phyloP scores from a whole-genome alignment of 2,888 invertebrate species.

The Hyposoter didymator region DNA sequence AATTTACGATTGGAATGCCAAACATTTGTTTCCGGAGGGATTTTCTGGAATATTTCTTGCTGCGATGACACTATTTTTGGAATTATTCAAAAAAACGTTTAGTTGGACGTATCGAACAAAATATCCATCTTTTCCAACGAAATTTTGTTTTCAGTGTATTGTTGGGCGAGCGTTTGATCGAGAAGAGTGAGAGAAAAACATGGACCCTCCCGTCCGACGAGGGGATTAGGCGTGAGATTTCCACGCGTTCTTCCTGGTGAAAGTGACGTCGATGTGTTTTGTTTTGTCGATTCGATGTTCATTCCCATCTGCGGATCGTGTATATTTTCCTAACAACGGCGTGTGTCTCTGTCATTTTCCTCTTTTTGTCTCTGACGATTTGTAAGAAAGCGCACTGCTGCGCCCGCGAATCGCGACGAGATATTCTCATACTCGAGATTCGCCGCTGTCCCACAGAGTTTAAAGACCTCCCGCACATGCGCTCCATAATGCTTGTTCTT shows the following conservation, averaged over 20 bases:
- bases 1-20: no score
- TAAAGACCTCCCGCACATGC: not conserved
- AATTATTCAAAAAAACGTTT: no score
- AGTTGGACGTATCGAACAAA: no score
- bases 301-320: not conserved
- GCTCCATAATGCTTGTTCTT: conserved; percentile 5
- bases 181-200: not conserved
- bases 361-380: not conserved
- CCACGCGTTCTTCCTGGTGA: conserved; percentile 8
- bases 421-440: conserved; percentile 12
- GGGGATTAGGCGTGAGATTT: conserved; percentile 3
- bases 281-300: not conserved
- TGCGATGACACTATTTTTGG: no score
- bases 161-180: not conserved
- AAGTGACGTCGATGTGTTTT: conserved; percentile 1
- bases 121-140: no score
- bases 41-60: no score
- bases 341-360: not conserved
- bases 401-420: not conserved
- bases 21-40: no score
- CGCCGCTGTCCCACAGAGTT: not conserved
- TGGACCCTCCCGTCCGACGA: not conserved
- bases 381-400: not conserved
- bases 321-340: not conserved
- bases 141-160: no score